Evolutionary conservation across 1,140 invertebrate species (phyloP).

Genomic region (Drosophila persimilis): DNA sequence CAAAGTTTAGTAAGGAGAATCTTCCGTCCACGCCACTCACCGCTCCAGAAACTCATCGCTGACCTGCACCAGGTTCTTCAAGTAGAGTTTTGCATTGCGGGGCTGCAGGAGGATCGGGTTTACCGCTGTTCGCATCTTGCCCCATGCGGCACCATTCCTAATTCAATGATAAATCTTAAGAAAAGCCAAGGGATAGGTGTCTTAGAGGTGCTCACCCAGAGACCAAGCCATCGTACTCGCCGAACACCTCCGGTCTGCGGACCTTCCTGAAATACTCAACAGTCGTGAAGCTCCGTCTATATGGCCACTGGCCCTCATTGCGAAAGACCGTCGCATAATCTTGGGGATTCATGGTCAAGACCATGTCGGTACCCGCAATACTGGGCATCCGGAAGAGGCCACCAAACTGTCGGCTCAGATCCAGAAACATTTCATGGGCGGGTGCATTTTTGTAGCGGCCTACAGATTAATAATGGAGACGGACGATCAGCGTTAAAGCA

Average conservation of each 20-base stretch:
- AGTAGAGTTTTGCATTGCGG: slow-evolving; percentile 68
- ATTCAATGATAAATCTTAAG: neutral
- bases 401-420: slow-evolving; percentile 58
- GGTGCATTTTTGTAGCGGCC: slow-evolving; percentile 59
- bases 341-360: slow-evolving; percentile 64
- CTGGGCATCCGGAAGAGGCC: slow-evolving; percentile 62
- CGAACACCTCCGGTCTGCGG: slow-evolving; percentile 59
- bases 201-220: slow-evolving; percentile 46
- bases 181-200: neutral
- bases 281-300: slow-evolving; percentile 57
- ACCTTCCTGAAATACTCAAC: slow-evolving; percentile 66
- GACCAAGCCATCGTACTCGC: slow-evolving; percentile 56
- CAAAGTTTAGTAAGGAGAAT: neutral
- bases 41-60: slow-evolving; percentile 83
- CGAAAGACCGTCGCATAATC: slow-evolving; percentile 72
- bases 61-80: slow-evolving; percentile 60
- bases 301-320: slow-evolving; percentile 71
- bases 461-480: neutral
- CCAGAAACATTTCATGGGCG: slow-evolving; percentile 58
- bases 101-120: slow-evolving; percentile 77
- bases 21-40: slow-evolving; percentile 53
- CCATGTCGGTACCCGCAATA: slow-evolving; percentile 59
- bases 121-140: slow-evolving; percentile 65
- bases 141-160: slow-evolving; percentile 70
- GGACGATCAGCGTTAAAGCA: slow-evolving; percentile 11